phyloP scores from a whole-genome alignment of 2,797 vertebrate species.

The Coregonus sp. region DNA sequence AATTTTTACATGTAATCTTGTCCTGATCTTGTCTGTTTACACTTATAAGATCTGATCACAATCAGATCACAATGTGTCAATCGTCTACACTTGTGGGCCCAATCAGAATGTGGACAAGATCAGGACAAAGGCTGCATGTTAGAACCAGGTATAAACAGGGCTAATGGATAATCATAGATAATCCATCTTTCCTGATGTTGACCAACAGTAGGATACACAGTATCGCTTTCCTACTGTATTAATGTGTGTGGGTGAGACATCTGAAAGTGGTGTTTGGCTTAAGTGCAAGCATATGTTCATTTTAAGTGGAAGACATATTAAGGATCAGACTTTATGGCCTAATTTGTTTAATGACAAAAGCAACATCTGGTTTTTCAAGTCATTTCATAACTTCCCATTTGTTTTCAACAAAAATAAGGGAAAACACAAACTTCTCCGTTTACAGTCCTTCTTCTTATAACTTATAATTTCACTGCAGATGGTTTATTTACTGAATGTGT shows the following conservation, averaged over 20 bases:
- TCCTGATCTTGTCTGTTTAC: no score
- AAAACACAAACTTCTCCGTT: conserved; percentile 25
- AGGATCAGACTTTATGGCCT: conserved; percentile 1
- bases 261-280: conserved; percentile 29
- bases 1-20: no score
- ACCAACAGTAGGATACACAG: not conserved
- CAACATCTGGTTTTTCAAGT: conserved; percentile 18
- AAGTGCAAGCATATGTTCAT: conserved; percentile 20
- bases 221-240: not conserved
- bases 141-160: no score
- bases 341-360: conserved; percentile 11
- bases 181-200: not conserved
- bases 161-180: no score
- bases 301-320: conserved; percentile 11
- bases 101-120: no score
- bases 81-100: no score
- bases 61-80: no score
- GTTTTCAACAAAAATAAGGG: conserved; percentile 19
- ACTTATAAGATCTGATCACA: no score
- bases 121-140: no score
- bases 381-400: conserved; percentile 8
- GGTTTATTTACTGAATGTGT: no score
- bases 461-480: not conserved
- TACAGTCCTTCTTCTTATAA: not conserved
- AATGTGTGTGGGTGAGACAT: not conserved